Conservation (phyloP, 2,797 vertebrate genomes). For the Tamandua tetradactyla region DNA sequence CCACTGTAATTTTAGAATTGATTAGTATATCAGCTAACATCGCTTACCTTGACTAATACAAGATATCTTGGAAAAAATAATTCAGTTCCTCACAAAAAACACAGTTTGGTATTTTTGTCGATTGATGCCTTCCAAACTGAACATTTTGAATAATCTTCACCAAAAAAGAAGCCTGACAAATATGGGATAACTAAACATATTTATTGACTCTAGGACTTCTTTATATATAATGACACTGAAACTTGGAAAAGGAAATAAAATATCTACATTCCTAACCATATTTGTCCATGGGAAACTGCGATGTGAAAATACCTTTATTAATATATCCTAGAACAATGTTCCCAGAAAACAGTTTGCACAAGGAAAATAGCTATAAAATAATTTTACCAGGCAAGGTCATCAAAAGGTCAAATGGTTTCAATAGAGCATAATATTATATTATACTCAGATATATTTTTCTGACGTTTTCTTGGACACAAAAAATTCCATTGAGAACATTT, state of each 20-base stretch:
- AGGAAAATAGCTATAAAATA: neutral
- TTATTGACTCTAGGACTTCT: neutral
- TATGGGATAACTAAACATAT: neutral
- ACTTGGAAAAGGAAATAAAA: neutral
- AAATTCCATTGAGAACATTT: neutral
- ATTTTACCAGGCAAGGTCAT: neutral
- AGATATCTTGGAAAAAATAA: neutral
- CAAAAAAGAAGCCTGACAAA: neutral
- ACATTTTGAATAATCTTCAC: neutral
- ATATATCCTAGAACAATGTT: neutral
- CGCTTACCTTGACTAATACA: neutral
- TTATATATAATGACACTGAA: neutral
- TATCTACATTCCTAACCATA: neutral
- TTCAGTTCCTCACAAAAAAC: neutral
- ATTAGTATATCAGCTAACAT: neutral
- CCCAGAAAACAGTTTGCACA: neutral
- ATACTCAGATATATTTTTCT: neutral
- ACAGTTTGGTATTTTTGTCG: neutral
- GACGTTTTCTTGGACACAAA: neutral
- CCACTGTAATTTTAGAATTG: neutral
- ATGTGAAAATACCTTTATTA: neutral
- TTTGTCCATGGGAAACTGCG: neutral
- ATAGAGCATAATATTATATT: neutral
- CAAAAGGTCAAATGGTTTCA: neutral
- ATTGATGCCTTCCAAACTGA: neutral